Evolutionary conservation across 2,888 invertebrate genomes (phyloP).

Genomic region (Microctonus aethiopoides): DNA sequence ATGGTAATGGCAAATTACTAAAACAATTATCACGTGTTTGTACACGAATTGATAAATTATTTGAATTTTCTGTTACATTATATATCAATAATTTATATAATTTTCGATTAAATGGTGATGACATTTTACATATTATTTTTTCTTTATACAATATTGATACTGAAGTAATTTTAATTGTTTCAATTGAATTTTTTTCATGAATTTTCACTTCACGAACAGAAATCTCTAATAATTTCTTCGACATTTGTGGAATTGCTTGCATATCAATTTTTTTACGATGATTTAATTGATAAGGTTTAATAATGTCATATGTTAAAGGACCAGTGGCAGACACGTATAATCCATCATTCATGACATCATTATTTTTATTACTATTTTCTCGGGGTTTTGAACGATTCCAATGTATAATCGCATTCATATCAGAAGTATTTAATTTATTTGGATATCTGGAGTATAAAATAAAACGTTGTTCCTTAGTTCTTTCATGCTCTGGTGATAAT

Average conservation of each 20-base stretch:
- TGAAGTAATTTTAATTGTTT: slow-evolving; percentile 47
- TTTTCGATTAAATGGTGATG: slow-evolving; percentile 58
- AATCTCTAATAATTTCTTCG: slow-evolving; percentile 57
- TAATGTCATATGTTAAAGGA: slow-evolving; percentile 51
- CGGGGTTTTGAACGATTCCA: slow-evolving; percentile 32
- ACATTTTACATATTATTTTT: slow-evolving; percentile 55
- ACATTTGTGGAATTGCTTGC: slow-evolving; percentile 37
- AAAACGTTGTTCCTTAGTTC: slow-evolving; percentile 40
- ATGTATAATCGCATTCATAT: slow-evolving; percentile 39
- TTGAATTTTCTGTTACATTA: slow-evolving; percentile 45
- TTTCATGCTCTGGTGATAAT: slow-evolving; percentile 21
- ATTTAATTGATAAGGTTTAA: slow-evolving; percentile 52
- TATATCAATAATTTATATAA: slow-evolving; percentile 58
- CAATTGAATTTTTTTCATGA: slow-evolving; percentile 38
- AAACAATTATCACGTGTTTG: slow-evolving; percentile 46
- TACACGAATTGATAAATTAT: slow-evolving; percentile 54
- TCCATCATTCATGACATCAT: slow-evolving; percentile 50
- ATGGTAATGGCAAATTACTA: slow-evolving; percentile 56
- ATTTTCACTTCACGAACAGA: slow-evolving; percentile 57
- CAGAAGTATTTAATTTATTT: slow-evolving; percentile 24
- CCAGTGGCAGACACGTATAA: slow-evolving; percentile 49
- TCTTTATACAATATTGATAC: slow-evolving; percentile 55
- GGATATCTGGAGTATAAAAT: slow-evolving; percentile 48
- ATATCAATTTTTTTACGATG: slow-evolving; percentile 43
- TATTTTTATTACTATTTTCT: slow-evolving; percentile 19